phyloP scores from a whole-genome alignment of 2,113 vertebrate species.

The Panthera tigris region DNA sequence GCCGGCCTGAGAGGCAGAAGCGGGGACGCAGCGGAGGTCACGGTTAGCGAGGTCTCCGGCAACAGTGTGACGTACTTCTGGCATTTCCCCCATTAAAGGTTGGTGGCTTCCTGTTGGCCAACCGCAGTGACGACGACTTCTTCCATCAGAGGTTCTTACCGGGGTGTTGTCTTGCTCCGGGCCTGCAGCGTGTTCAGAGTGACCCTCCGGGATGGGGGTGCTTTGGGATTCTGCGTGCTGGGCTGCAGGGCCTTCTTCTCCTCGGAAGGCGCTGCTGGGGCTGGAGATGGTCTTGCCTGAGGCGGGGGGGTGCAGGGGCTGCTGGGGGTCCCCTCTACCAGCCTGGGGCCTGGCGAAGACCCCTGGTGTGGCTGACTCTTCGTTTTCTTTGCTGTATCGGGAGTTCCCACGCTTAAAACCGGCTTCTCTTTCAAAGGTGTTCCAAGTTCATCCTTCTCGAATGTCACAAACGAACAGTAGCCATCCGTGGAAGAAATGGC shows the following conservation, averaged over 20 bases:
- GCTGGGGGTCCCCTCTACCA: constrained; percentile 76
- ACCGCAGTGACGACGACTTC: not conserved
- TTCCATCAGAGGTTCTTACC: constrained; percentile 82
- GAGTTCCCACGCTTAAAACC: constrained; percentile 83
- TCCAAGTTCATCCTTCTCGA: constrained; percentile 93
- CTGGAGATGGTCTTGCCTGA: not conserved
- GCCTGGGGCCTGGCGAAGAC: constrained; percentile 74
- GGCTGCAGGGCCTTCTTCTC: constrained; percentile 85
- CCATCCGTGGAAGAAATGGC: constrained; percentile 97
- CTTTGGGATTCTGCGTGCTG: constrained; percentile 72
- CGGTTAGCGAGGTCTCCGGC: not conserved
- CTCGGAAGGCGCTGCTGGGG: constrained; percentile 69
- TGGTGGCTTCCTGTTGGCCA: rapidly evolving
- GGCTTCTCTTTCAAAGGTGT: constrained; percentile 92
- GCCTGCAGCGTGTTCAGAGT: constrained; percentile 93
- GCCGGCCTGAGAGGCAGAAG: not conserved
- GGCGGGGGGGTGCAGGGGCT: constrained; percentile 67
- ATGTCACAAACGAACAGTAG: constrained; percentile 97
- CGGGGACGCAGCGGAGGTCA: rapidly evolving
- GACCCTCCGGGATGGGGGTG: constrained; percentile 90
- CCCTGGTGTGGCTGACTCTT: constrained; percentile 84
- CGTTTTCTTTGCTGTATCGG: constrained; percentile 86
- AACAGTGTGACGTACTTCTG: rapidly evolving
- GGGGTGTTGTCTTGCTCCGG: constrained; percentile 92
- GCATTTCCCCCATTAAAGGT: rapidly evolving